Evolutionary conservation across 2,797 vertebrate genomes (phyloP).

Genomic region (Liparis tanakae): DNA sequence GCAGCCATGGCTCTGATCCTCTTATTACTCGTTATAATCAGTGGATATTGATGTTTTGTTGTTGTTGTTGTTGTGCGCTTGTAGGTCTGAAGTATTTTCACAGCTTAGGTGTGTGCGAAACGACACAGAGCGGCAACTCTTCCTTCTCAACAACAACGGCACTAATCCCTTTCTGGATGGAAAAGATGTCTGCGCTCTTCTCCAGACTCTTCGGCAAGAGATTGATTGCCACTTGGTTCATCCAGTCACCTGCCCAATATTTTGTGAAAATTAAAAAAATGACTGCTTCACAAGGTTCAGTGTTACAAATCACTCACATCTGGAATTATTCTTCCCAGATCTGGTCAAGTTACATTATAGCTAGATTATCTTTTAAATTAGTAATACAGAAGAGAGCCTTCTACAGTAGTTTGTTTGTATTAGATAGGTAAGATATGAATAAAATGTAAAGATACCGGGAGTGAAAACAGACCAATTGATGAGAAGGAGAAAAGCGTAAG

Average conservation of each 20-base stretch:
- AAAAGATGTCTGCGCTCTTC: neutral
- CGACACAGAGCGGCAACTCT: neutral
- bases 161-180: neutral
- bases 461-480: neutral
- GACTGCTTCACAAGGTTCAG: neutral
- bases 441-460: neutral
- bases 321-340: neutral
- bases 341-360: neutral
- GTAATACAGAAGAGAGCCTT: neutral
- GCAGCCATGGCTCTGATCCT: constrained; percentile 4
- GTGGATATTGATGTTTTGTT: constrained; percentile 6
- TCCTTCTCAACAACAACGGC: neutral
- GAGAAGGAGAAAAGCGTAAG: constrained; percentile 20
- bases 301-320: neutral
- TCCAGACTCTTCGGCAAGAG: too few species aligned
- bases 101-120: neutral
- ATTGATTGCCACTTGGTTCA: neutral
- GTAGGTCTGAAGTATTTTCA: neutral
- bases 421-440: neutral
- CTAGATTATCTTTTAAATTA: neutral
- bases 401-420: neutral
- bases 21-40: neutral
- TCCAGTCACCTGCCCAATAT: neutral
- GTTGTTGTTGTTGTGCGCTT: constrained; percentile 9
- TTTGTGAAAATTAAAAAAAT: neutral